phyloP scores from a whole-genome alignment of 2,888 invertebrate species.

The Caenorhabditis macrosperma region DNA sequence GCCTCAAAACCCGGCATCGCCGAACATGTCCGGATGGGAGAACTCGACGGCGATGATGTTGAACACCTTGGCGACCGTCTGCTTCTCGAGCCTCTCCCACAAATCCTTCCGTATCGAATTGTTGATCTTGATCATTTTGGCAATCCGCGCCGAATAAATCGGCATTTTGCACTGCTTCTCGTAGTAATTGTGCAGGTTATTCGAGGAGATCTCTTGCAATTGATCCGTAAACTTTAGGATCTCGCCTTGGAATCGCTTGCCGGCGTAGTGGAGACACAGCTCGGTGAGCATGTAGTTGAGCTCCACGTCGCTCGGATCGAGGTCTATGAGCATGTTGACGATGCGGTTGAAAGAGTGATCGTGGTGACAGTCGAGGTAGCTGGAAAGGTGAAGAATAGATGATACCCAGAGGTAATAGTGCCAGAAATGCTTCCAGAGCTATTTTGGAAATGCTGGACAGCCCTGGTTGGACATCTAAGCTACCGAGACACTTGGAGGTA shows the following conservation, averaged over 20 bases:
- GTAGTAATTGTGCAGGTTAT: constrained; percentile 39
- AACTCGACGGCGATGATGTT: constrained; percentile 36
- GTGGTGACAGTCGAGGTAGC: constrained; percentile 46
- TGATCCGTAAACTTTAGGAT: constrained; percentile 20
- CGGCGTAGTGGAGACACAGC: constrained; percentile 39
- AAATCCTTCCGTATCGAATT: constrained; percentile 32
- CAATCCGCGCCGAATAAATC: constrained; percentile 20
- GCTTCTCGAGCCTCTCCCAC: constrained; percentile 16
- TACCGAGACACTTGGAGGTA: too few relatives aligned
- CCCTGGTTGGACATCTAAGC: too few relatives aligned
- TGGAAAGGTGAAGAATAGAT: background rate
- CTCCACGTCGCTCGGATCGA: constrained; percentile 28
- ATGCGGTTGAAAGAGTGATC: constrained; percentile 24
- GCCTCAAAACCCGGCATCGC: constrained; percentile 23
- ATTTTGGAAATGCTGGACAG: too few relatives aligned
- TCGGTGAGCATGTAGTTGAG: constrained; percentile 41
- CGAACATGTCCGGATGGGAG: constrained; percentile 47
- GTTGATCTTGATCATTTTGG: constrained; percentile 38
- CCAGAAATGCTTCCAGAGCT: too few relatives aligned
- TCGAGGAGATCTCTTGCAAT: constrained; percentile 12
- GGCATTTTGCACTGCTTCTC: background rate
- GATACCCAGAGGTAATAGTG: too few relatives aligned
- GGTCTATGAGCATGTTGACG: constrained; percentile 14
- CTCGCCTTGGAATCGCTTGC: constrained; percentile 28
- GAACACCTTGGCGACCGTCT: constrained; percentile 23